Conservation (phyloP, 2,797 vertebrate genomes). For the Chelmon rostratus region DNA sequence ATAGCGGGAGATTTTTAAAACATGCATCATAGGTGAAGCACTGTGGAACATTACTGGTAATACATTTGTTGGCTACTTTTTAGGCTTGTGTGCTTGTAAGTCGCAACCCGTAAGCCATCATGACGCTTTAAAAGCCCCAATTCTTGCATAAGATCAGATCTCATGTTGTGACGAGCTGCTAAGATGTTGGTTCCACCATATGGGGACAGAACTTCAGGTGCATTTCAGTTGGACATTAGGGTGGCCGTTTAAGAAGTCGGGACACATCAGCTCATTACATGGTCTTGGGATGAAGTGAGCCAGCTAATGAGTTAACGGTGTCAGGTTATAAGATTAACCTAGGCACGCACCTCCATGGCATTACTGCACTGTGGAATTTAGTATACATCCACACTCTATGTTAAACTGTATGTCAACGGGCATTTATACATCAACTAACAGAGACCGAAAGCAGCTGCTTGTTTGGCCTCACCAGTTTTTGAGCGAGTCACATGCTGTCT, state of each 20-base stretch:
- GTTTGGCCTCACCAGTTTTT: constrained; percentile 37
- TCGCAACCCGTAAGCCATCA: not conserved
- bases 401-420: not conserved
- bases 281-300: constrained; percentile 41
- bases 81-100: not conserved
- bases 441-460: constrained; percentile 26
- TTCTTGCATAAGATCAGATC: not conserved
- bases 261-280: constrained; percentile 31
- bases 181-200: not conserved
- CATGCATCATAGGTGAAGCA: constrained; percentile 33
- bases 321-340: constrained; percentile 54
- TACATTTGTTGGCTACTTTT: constrained; percentile 13
- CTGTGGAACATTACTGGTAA: constrained; percentile 19
- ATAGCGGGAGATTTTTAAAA: constrained; percentile 30
- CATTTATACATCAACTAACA: not conserved
- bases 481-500: constrained; percentile 56
- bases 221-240: not conserved
- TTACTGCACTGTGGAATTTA: not conserved
- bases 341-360: constrained; percentile 31
- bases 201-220: not conserved
- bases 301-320: constrained; percentile 52
- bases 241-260: constrained; percentile 6
- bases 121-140: not conserved
- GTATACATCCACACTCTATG: not conserved
- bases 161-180: not conserved